These are phyloP conservation scores for Tapera naevia DNA, from an alignment of 2,797 vertebrate genomes.

Conservation along the genomic window DNA sequence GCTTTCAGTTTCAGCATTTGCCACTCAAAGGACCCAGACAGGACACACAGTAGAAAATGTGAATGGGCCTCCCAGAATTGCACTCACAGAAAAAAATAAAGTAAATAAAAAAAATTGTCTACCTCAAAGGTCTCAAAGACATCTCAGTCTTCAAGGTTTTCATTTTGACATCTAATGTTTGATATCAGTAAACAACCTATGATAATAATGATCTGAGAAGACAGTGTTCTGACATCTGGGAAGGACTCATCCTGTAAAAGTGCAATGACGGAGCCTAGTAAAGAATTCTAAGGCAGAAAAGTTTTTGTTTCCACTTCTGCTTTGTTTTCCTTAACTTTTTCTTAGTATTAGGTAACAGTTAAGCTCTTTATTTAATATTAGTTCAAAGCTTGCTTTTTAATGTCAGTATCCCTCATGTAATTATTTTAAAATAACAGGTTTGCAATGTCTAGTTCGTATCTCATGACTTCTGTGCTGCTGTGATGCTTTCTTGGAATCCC, in stretches of 20 bases:
- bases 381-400: background rate
- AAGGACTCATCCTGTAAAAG: background rate
- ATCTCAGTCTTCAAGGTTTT: background rate
- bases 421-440: slow-evolving; percentile 2
- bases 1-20: background rate
- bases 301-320: background rate
- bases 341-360: background rate
- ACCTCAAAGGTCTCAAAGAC: background rate
- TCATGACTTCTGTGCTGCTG: background rate
- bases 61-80: background rate
- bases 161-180: background rate
- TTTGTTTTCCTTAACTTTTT: background rate
- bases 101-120: background rate
- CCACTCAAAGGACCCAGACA: background rate
- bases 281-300: background rate
- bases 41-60: background rate
- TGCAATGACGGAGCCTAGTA: background rate
- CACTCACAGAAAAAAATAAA: background rate
- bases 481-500: slow-evolving; percentile 21
- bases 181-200: background rate
- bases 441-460: background rate
- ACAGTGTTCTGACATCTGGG: background rate
- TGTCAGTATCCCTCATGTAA: background rate
- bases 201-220: background rate
- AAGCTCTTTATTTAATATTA: slow-evolving; percentile 5